Percentiles rank a stretch among this genome's conserved stretches.
Evolutionary conservation across 1,140 invertebrate genomes (phyloP).

Genomic region (Euura lappo): DNA sequence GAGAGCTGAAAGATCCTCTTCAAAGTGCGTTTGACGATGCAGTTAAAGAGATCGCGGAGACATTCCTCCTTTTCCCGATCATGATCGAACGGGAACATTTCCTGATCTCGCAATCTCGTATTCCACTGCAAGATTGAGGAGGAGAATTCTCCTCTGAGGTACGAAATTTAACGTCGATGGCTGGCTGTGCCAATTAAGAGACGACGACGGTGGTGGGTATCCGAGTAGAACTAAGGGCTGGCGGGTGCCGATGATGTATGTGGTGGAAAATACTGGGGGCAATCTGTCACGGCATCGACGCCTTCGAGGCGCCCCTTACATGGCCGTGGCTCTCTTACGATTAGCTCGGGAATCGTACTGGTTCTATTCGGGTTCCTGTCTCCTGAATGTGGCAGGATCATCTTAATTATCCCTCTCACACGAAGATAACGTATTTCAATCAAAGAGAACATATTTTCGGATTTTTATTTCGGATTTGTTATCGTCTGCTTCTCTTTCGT

Average conservation of each 20-base stretch:
- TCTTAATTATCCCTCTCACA: too few relatives aligned
- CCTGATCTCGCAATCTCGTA: background rate
- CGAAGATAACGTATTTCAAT: too few relatives aligned
- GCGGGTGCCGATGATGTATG: constrained; percentile 55
- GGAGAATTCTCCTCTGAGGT: background rate
- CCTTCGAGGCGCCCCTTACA: constrained; percentile 33
- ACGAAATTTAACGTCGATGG: constrained; percentile 23
- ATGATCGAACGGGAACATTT: background rate
- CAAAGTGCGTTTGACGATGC: background rate
- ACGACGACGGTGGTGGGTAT: constrained; percentile 43
- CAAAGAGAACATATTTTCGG: too few relatives aligned
- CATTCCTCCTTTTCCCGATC: background rate
- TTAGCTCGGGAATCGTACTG: too few relatives aligned
- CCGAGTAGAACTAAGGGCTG: constrained; percentile 51
- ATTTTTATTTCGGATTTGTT: too few relatives aligned
- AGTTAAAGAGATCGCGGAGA: background rate
- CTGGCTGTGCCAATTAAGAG: constrained; percentile 51
- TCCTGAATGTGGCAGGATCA: too few relatives aligned
- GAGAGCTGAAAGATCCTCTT: too few relatives aligned
- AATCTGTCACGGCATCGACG: constrained; percentile 59
- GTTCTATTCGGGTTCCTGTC: too few relatives aligned
- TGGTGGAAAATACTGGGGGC: constrained; percentile 58
- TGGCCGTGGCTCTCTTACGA: too few relatives aligned
- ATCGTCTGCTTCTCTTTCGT: too few relatives aligned
- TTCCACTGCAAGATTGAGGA: background rate